phyloP scores from a whole-genome alignment of 1,140 invertebrate genomes.

The Choristoneura fumiferana region DNA sequence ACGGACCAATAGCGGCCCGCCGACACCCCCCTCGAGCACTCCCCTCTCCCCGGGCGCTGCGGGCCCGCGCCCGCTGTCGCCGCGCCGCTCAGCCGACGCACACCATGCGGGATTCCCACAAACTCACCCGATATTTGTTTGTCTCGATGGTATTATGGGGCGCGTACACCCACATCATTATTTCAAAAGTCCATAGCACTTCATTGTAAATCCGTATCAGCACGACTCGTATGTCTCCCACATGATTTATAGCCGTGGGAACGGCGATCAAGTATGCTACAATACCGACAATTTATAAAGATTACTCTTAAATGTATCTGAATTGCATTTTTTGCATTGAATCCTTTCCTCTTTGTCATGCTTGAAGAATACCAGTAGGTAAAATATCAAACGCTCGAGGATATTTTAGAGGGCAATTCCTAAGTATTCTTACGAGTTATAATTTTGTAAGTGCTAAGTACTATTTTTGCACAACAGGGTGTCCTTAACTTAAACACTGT shows the following conservation, averaged over 20 bases:
- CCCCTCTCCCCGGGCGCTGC: conserved; percentile 32
- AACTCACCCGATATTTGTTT: conserved; percentile 57
- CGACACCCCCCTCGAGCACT: conserved; percentile 46
- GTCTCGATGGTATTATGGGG: conserved; percentile 55
- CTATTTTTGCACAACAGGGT: too few relatives aligned
- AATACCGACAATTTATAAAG: background rate
- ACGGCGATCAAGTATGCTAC: conserved; percentile 23
- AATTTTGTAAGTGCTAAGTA: too few relatives aligned
- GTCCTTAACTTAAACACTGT: too few relatives aligned
- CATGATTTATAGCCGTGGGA: conserved; percentile 75
- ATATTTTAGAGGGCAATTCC: too few relatives aligned
- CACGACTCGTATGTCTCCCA: conserved; percentile 60
- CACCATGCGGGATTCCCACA: conserved; percentile 74
- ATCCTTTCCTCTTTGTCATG: too few relatives aligned
- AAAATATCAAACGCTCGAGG: too few relatives aligned
- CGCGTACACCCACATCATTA: conserved; percentile 73
- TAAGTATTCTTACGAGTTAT: too few relatives aligned
- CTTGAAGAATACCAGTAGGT: too few relatives aligned
- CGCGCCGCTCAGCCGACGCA: conserved; percentile 24
- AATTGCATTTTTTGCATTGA: too few relatives aligned
- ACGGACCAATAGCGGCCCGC: conserved; percentile 47
- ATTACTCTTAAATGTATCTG: too few relatives aligned
- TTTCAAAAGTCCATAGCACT: conserved; percentile 60
- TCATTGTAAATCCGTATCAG: conserved; percentile 69
- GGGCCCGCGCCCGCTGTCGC: conserved; percentile 29